These are phyloP conservation scores for Drosophila bunnanda DNA, from an alignment of 2,888 invertebrate species.

Conservation along the genomic window DNA sequence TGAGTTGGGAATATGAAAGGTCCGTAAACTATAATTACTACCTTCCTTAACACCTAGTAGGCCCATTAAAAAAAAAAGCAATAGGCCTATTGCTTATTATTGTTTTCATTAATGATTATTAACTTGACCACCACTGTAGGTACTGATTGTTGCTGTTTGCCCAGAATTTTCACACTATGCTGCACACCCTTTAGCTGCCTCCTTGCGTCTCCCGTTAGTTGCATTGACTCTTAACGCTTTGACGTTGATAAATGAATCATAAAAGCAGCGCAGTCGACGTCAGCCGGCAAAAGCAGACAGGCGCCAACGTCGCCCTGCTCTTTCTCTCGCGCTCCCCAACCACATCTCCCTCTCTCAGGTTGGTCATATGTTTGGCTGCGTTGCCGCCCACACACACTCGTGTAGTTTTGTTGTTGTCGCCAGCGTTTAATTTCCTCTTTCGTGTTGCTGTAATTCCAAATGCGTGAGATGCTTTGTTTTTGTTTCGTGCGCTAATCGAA, in stretches of 20 bases:
- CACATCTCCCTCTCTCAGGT: constrained; percentile 19
- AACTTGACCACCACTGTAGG: constrained; percentile 7
- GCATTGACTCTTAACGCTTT: constrained; percentile 77
- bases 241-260: constrained; percentile 80
- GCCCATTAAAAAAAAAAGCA: too few species aligned
- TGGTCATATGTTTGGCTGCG: constrained; percentile 49
- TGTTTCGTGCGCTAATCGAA: constrained; percentile 62
- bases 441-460: constrained; percentile 40
- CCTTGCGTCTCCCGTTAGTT: constrained; percentile 38
- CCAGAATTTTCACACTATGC: constrained; percentile 63
- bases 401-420: constrained; percentile 24
- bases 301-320: constrained; percentile 37
- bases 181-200: constrained; percentile 18
- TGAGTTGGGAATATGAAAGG: background rate
- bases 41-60: too few species aligned
- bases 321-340: constrained; percentile 12
- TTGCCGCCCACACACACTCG: constrained; percentile 36
- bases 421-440: constrained; percentile 37
- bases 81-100: too few species aligned
- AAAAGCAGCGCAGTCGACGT: constrained; percentile 66
- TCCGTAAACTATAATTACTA: background rate
- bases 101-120: background rate
- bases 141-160: constrained; percentile 54
- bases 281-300: constrained; percentile 53
- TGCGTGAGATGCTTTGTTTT: constrained; percentile 43